Evolutionary conservation across 2,113 vertebrate genomes (phyloP), one percentile per base, ranked within the genome.

Genomic region (Todiramphus saurophagus): DNA sequence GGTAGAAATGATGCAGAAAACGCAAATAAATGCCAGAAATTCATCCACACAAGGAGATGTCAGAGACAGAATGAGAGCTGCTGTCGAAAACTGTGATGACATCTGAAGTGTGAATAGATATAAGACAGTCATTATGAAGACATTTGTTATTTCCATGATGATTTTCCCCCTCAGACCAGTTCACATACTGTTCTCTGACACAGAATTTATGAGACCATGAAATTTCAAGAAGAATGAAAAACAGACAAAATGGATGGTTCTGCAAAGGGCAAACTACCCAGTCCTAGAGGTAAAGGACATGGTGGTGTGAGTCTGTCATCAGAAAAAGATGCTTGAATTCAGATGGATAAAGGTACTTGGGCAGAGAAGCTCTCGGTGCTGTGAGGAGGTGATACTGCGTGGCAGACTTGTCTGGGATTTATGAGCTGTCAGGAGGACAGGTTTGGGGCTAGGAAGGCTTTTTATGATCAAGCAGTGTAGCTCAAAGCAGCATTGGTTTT

Each of bases 381-480:
- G n/a, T 64, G 73, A 87, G 55, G 37, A 68, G 33, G 43, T 82
- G 77, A 48, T 43, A 7, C 17, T 33, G 43, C 1, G 0, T 70
- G 80, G 51, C 30, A 70, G 74, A 25, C 59, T 94, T 93, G 73
- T 48, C 74, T 76, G 55, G 81, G 64, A 92, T 97, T 93, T 90
- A 35, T 68, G 24, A 93, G 92, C 58, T 91, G 46, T 13, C 62
- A 58, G 69, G 58, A 90, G 66, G 53, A 84, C 31, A 62, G 43
- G 20, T 85, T 55, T 83, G 89, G 55, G 41, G 14, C 48, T 74
- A 92, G 72, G 48, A 96, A 94, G 28, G 33, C 89, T 94, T 96
- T 96, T 93, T 91, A 91, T 93, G 76, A 97, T 93, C 69, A 95
- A 91, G 70, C 30, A 37, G 43, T 41, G 16, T 76, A 76, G 27